Percentiles rank a stretch among this genome's conserved stretches.
Evolutionary conservation across 2,888 invertebrate genomes (phyloP).

Genomic region (Spatulosminthurus flaviceps): DNA sequence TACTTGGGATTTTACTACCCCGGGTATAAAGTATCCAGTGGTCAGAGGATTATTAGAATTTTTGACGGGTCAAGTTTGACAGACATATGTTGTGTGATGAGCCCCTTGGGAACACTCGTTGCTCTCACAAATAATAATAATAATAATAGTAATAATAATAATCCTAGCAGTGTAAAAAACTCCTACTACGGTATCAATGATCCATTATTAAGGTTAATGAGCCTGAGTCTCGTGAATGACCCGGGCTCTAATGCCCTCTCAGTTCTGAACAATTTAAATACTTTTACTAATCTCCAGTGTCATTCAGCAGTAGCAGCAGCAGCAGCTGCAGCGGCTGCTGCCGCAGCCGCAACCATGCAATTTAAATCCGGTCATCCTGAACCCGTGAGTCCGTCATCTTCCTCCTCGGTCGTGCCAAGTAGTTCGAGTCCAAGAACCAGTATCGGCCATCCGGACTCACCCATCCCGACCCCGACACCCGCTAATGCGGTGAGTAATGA

Average conservation of each 20-base stretch:
- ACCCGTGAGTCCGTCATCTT: constrained; percentile 55
- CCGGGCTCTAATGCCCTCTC: constrained; percentile 49
- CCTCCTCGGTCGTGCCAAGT: constrained; percentile 52
- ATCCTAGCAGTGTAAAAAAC: constrained; percentile 7
- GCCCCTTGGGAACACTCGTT: constrained; percentile 59
- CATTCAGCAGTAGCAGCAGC: constrained; percentile 31
- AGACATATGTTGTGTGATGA: constrained; percentile 51
- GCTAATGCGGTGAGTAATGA: constrained; percentile 45
- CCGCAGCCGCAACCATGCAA: constrained; percentile 41
- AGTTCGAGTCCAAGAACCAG: constrained; percentile 8
- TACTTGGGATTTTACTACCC: neutral
- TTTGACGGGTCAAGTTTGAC: neutral
- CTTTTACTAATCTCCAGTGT: constrained; percentile 32
- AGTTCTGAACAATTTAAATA: constrained; percentile 24
- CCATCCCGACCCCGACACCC: constrained; percentile 19
- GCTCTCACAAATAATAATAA: constrained; percentile 33
- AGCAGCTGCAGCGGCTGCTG: constrained; percentile 34
- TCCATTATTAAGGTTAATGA: constrained; percentile 61
- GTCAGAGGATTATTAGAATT: neutral
- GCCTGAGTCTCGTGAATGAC: constrained; percentile 59
- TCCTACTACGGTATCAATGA: constrained; percentile 52
- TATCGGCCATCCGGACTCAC: constrained; percentile 38
- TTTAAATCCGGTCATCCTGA: constrained; percentile 40
- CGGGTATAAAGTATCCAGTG: neutral
- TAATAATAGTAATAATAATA: constrained; percentile 15